These are phyloP conservation scores for Chalcis sispes DNA, from an alignment of 2,888 invertebrate genomes.

Conservation along the genomic window DNA sequence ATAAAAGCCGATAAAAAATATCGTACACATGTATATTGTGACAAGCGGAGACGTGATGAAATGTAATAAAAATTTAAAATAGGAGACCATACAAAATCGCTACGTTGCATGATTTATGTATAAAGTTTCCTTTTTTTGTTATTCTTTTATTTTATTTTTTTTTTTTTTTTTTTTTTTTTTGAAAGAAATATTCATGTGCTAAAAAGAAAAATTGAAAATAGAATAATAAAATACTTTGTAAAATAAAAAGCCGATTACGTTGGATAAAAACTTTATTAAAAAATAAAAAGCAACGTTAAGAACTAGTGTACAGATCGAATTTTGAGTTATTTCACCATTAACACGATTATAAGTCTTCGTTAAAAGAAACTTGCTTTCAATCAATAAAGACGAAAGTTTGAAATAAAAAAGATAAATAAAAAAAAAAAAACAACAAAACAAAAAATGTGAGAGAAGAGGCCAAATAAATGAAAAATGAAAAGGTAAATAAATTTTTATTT, in stretches of 20 bases:
- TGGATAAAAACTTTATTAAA: too few species aligned
- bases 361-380: background rate
- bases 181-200: background rate
- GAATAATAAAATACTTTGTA: background rate
- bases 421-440: background rate
- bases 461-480: slow-evolving; percentile 8
- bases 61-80: slow-evolving; percentile 38
- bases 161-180: too few species aligned
- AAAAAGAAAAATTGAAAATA: background rate
- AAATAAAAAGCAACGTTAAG: too few species aligned
- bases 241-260: too few species aligned
- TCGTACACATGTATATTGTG: slow-evolving; percentile 13
- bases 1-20: slow-evolving; percentile 31
- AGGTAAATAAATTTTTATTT: slow-evolving; percentile 20
- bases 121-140: background rate
- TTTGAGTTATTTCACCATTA: background rate
- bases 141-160: background rate
- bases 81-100: slow-evolving; percentile 32
- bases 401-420: background rate
- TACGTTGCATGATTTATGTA: slow-evolving; percentile 31
- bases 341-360: background rate
- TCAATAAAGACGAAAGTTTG: background rate
- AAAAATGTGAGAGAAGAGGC: background rate
- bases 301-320: too few species aligned
- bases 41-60: slow-evolving; percentile 29